Evolutionary conservation across 2,888 invertebrate species (phyloP).

Genomic region (Clivina fossor): DNA sequence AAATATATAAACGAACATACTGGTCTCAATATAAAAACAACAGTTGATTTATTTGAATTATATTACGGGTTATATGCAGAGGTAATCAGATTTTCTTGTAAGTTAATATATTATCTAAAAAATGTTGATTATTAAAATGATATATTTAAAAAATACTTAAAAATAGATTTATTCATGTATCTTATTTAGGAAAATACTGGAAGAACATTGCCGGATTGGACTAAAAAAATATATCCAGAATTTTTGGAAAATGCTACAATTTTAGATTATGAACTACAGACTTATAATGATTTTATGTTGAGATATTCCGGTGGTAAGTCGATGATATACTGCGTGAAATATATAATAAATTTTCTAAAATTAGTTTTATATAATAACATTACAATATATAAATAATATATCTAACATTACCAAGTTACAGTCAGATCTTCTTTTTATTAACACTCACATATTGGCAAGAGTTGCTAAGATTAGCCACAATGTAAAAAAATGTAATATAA

Average conservation of each 20-base stretch:
- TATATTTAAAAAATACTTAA: too few relatives aligned
- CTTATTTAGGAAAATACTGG: conserved; percentile 9
- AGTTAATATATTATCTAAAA: not conserved
- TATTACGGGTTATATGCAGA: conserved; percentile 13
- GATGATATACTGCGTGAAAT: too few relatives aligned
- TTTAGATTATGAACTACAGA: conserved; percentile 51
- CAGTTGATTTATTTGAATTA: conserved; percentile 8
- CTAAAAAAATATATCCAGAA: conserved; percentile 48
- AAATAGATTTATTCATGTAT: not conserved
- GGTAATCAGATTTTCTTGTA: too few relatives aligned
- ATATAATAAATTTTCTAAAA: too few relatives aligned
- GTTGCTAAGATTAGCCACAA: too few relatives aligned
- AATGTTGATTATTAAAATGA: too few relatives aligned
- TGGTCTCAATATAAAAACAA: not conserved
- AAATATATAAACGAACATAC: conserved; percentile 9
- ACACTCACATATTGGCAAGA: too few relatives aligned
- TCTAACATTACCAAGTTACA: too few relatives aligned
- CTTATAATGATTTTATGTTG: conserved; percentile 48
- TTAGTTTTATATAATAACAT: too few relatives aligned
- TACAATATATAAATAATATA: too few relatives aligned
- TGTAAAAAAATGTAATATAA: too few relatives aligned
- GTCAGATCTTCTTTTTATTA: too few relatives aligned
- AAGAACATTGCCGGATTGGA: conserved; percentile 53
- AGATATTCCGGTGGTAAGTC: conserved; percentile 53
- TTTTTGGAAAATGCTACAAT: conserved; percentile 47